phyloP scores from a whole-genome alignment of 2,113 vertebrate species.

The Alouatta palliata region DNA sequence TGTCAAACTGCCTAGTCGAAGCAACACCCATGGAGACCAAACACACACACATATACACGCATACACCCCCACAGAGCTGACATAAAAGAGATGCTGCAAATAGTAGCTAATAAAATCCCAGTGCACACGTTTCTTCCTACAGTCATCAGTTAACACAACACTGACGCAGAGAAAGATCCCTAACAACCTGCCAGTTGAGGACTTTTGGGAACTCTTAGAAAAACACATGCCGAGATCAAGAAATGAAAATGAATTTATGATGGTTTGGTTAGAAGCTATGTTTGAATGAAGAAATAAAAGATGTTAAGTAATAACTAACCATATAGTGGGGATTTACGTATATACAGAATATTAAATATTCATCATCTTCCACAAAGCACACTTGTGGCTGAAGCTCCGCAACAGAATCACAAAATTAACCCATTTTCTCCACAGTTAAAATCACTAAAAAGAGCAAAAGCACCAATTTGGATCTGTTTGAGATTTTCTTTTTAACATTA shows the following conservation, averaged over 20 bases:
- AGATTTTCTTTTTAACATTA: background rate
- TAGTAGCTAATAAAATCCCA: background rate
- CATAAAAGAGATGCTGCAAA: background rate
- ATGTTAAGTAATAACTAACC: background rate
- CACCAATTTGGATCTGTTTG: background rate
- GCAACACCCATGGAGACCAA: background rate
- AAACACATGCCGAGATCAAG: background rate
- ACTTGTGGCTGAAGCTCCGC: background rate
- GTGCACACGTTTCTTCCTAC: background rate
- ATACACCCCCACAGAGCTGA: background rate
- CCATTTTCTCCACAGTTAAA: background rate
- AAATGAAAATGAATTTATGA: background rate
- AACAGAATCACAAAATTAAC: background rate
- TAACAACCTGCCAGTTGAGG: background rate
- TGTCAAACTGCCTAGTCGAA: background rate
- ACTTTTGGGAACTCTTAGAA: constrained; percentile 26
- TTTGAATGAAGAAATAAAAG: constrained; percentile 11
- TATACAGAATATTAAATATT: background rate
- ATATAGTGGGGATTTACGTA: background rate
- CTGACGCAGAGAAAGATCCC: background rate
- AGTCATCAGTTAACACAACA: background rate
- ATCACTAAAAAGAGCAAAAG: background rate
- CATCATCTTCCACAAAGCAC: background rate
- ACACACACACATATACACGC: background rate
- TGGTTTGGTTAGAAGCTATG: background rate